These are phyloP conservation scores for Hydrotaea diabolus DNA, from an alignment of 2,888 invertebrate species.

Conservation along the genomic window DNA sequence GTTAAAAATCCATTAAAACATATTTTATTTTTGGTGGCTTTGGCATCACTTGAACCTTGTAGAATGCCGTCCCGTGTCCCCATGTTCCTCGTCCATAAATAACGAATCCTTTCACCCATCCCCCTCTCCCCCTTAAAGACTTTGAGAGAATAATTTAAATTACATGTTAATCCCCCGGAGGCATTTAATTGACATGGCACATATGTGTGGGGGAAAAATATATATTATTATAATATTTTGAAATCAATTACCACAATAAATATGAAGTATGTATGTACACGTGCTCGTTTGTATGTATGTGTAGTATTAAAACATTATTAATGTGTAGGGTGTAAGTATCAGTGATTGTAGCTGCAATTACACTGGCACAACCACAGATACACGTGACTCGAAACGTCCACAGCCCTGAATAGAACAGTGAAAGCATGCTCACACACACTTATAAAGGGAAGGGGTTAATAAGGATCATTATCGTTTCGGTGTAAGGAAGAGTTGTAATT, in stretches of 20 bases:
- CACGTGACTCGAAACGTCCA: background rate
- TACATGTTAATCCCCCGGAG: constrained; percentile 42
- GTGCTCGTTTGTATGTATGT: too few relatives aligned
- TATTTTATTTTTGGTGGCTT: background rate
- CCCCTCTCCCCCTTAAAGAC: background rate
- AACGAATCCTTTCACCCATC: too few relatives aligned
- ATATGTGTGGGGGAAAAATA: background rate
- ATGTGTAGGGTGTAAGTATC: too few relatives aligned
- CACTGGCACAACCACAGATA: background rate
- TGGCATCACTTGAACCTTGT: too few relatives aligned
- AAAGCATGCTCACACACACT: background rate
- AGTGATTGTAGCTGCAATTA: too few relatives aligned
- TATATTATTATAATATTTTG: constrained; percentile 41
- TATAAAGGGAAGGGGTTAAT: background rate
- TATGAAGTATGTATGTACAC: background rate
- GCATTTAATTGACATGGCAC: constrained; percentile 39
- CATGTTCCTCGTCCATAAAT: background rate
- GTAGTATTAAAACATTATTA: constrained; percentile 16
- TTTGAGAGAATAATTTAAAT: constrained; percentile 40
- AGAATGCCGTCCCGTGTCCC: too few relatives aligned
- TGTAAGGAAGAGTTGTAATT: background rate
- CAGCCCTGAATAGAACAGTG: background rate
- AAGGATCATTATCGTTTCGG: background rate
- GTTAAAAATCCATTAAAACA: constrained; percentile 33
- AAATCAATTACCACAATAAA: constrained; percentile 48